Percentiles rank a stretch among this genome's conserved stretches.
phyloP scores from a whole-genome alignment of 2,113 vertebrate species.

The Thermophis baileyi region DNA sequence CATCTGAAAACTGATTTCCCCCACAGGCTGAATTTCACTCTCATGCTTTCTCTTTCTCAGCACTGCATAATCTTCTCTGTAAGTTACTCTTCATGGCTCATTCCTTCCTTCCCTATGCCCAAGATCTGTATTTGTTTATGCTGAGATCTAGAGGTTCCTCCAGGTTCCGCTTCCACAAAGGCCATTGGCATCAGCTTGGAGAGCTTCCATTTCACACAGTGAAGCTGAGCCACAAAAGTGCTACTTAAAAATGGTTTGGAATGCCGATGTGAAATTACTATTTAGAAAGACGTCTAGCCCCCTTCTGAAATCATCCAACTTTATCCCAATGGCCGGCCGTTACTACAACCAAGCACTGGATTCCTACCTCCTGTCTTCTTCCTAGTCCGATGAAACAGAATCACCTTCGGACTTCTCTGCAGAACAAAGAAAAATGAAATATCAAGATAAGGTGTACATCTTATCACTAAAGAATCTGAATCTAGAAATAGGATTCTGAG shows the following conservation, averaged over 20 bases:
- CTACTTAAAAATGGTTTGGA: neutral
- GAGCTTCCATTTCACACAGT: neutral
- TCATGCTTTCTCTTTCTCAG: neutral
- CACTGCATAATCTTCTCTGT: neutral
- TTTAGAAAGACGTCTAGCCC: neutral
- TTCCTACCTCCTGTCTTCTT: neutral
- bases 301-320: neutral
- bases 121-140: neutral
- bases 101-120: neutral
- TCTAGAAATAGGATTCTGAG: no score
- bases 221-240: neutral
- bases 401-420: neutral
- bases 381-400: neutral
- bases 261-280: neutral
- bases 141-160: neutral
- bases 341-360: no score
- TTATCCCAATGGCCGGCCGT: neutral
- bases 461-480: no score
- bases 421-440: no score
- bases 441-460: no score
- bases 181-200: neutral
- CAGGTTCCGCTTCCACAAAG: neutral
- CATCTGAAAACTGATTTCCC: neutral
- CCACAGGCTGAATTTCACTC: neutral
- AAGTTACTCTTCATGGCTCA: neutral